phyloP scores from a whole-genome alignment of 2,888 invertebrate species.

The Sesia apiformis region DNA sequence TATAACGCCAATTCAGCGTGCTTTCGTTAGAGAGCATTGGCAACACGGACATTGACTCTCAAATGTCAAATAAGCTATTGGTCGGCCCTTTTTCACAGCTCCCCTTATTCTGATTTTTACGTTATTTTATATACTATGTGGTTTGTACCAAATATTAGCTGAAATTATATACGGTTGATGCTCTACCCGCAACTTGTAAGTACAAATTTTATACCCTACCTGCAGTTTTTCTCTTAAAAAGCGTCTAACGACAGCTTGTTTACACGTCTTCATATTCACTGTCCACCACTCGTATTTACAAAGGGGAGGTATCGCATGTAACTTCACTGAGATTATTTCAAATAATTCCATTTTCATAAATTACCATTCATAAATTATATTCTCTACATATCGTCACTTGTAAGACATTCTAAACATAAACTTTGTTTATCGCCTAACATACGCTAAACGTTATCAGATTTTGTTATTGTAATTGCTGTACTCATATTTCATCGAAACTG shows the following conservation, averaged over 20 bases:
- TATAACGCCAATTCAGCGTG: no score
- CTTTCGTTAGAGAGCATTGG: no score
- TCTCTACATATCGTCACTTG: no score
- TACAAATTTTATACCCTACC: constrained; percentile 14
- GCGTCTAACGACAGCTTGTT: constrained; percentile 43
- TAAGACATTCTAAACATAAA: no score
- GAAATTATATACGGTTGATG: constrained; percentile 34
- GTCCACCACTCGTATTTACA: constrained; percentile 47
- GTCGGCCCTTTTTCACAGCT: constrained; percentile 40
- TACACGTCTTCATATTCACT: constrained; percentile 55
- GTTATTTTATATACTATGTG: constrained; percentile 54
- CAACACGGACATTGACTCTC: constrained; percentile 17
- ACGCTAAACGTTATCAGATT: no score
- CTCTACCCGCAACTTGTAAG: constrained; percentile 40
- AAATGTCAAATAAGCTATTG: constrained; percentile 25
- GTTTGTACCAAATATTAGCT: constrained; percentile 38
- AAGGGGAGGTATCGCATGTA: constrained; percentile 58
- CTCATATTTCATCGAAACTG: no score
- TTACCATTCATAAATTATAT: no score
- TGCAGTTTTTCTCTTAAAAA: constrained; percentile 11
- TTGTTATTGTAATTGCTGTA: no score
- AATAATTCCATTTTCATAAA: no score
- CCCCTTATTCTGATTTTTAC: constrained; percentile 26
- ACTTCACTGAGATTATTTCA: no score
- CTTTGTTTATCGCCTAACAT: no score